phyloP scores from a whole-genome alignment of 2,797 vertebrate genomes.

The Acanthurus leucopareius region DNA sequence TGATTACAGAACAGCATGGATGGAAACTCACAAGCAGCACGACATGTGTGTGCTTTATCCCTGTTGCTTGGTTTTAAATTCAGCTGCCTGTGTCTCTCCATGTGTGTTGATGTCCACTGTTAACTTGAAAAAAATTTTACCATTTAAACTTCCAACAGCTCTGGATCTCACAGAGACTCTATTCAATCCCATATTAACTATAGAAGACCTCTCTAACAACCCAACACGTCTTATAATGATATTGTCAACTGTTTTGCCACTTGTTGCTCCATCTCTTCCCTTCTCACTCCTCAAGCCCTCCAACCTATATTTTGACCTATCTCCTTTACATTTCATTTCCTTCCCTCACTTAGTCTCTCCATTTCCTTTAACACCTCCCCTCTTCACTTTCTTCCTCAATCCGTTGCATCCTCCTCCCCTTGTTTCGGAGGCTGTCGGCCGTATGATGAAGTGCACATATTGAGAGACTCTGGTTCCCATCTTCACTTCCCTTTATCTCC shows the following conservation, averaged over 20 bases:
- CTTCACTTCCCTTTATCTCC: conserved; percentile 83
- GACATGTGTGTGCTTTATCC: neutral
- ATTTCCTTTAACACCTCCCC: conserved; percentile 28
- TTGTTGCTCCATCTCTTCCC: conserved; percentile 16
- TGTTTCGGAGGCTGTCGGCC: conserved; percentile 64
- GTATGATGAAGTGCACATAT: conserved; percentile 81
- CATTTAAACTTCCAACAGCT: conserved; percentile 21
- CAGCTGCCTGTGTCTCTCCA: neutral
- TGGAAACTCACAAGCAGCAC: neutral
- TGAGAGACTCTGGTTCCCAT: conserved; percentile 81
- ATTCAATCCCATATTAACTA: neutral
- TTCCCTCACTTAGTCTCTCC: conserved; percentile 14
- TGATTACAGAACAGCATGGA: conserved; percentile 35
- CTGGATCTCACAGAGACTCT: conserved; percentile 3
- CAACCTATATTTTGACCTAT: conserved; percentile 40
- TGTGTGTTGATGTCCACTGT: neutral
- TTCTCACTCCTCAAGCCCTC: conserved; percentile 15
- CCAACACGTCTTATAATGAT: conserved; percentile 37
- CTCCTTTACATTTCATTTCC: neutral
- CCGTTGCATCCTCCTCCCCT: conserved; percentile 32
- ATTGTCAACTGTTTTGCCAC: conserved; percentile 21
- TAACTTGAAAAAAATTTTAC: conserved; percentile 23
- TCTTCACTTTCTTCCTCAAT: conserved; percentile 22
- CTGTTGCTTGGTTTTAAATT: neutral
- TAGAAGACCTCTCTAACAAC: conserved; percentile 11